Evolutionary conservation across 2,113 vertebrate genomes (phyloP), one percentile per base, ranked within the genome.

Genomic region (Oryctolagus cuniculus): DNA sequence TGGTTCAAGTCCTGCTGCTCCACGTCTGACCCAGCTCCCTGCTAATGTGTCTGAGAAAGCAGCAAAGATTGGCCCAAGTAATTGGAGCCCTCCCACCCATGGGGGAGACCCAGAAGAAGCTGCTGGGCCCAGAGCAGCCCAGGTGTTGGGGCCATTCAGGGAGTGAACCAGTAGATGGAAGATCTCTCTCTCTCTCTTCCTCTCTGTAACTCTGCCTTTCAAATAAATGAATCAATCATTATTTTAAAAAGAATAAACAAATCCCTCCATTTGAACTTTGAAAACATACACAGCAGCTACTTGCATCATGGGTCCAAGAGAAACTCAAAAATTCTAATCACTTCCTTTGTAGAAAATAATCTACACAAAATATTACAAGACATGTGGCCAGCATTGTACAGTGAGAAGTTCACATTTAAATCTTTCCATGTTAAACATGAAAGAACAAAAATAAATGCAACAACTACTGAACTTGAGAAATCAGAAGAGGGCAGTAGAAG

Each of bases 401-500:
- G 75, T 90, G 78, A 93, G 73, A 74, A 87, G 53, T 79, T 82
- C 66, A 61, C 31, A 72, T 70, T 58, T 96, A 34, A 73, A 44
- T 61, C 51, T 67, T 87, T 93, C 27, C 27, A 13, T 64, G 66
- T 84, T 93, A 95, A 88, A 84, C 75, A 69, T 87, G 49, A 91
- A 72, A 75, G 64, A 91, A 69, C 29, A 0, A 87, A 86, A 89
- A 81, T 25, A 64, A 90, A 90, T 72, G 19, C 29, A 87, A 19
- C 77, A 72, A 81, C 13, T 22, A 38, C 34, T 19, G 69, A 93
- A 95, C 74, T 91, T 4, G 58, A 92, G 58, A 78, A 89, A 77
- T 73, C 75, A 92, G 55, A 73, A 87, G 92, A 95, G 53, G 82
- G 17, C 89, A 90, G 82, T 83, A 89, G 90, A 89, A 79, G 78